Percentiles rank a stretch among this genome's conserved stretches.
These are phyloP conservation scores for Phasia obesa DNA, from an alignment of 2,888 invertebrate genomes.

Conservation along the genomic window DNA sequence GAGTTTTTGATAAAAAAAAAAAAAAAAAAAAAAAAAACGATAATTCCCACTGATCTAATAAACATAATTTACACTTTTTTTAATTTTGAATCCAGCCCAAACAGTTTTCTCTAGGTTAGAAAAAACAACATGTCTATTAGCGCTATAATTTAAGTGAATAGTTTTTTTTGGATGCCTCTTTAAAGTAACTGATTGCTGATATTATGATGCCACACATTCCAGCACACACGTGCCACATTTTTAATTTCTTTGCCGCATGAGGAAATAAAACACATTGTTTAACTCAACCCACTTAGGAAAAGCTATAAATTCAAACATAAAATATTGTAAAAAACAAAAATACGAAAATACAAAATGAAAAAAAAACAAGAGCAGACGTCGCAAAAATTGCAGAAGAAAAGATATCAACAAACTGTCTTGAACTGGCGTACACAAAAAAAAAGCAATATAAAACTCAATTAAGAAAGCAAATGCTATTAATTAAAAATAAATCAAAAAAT, in stretches of 20 bases:
- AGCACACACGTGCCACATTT: constrained; percentile 13
- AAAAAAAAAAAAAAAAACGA: too few relatives aligned
- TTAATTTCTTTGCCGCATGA: constrained; percentile 39
- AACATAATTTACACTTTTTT: constrained; percentile 26
- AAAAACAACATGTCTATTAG: constrained; percentile 8
- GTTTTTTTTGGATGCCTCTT: constrained; percentile 6
- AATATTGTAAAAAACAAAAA: background rate
- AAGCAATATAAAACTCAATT: background rate
- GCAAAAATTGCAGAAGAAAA: background rate
- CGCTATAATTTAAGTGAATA: background rate
- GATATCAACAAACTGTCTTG: background rate
- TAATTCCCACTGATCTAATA: background rate
- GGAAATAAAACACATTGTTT: constrained; percentile 30
- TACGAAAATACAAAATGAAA: background rate
- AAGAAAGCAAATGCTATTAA: constrained; percentile 4
- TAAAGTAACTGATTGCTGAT: background rate
- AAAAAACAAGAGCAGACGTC: constrained; percentile 7
- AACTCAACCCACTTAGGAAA: constrained; percentile 37
- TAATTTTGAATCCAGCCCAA: background rate
- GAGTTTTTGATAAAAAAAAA: background rate
- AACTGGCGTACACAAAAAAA: background rate
- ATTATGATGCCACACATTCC: constrained; percentile 31
- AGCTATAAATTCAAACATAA: constrained; percentile 37
- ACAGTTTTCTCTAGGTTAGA: constrained; percentile 17
- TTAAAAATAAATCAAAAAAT: constrained; percentile 24